Evolutionary conservation across 1,140 invertebrate species (phyloP), one percentile per base, ranked within the genome.

Genomic region (Drosophila mauritiana): DNA sequence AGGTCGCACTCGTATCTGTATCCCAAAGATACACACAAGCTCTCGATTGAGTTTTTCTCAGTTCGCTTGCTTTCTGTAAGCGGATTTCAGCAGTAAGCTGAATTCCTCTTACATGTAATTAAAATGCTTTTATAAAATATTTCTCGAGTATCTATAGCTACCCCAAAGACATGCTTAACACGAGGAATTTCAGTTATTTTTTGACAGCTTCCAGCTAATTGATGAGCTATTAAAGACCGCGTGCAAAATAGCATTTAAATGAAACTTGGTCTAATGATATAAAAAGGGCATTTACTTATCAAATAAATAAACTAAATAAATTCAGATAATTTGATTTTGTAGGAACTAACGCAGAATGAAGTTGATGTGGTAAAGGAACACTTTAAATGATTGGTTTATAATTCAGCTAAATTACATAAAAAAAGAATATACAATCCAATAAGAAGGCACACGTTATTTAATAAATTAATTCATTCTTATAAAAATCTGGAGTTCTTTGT

Each of bases 51-150:
- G 51, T 57, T 57, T 48, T 40, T 31, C 43, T 37, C 20, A 27
- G 48, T 27, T 42, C 46, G 34, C 62, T 53, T 57, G 46, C 15
- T 45, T 39, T 11, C 42, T 15, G 27, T 67, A 80, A 67, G 72
- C 64, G 40, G 78, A 64, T 80, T 79, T 74, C 11, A 58, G 46
- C 42, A 64, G 57, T 79, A 80, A 80, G 46, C 43, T 56, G 68
- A 85, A 73, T 85, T 80, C 67, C 81, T 65, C 64, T 76, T 59
- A 76, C 73, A 76, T 54, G 73, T 73, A 64, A 84, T 84, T 81
- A 81, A 81, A 78, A 78, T 51, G 13, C 25, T 67, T 85, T 74
- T 70, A 48, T 57, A 27, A 57, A 36, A 31, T 25, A 52, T 40
- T 46, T 48, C 10, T 2, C 43, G 59, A 22, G 39, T 48, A 40